phyloP scores from a whole-genome alignment of 2,797 vertebrate species.

The Gymnopithys bicolor region DNA sequence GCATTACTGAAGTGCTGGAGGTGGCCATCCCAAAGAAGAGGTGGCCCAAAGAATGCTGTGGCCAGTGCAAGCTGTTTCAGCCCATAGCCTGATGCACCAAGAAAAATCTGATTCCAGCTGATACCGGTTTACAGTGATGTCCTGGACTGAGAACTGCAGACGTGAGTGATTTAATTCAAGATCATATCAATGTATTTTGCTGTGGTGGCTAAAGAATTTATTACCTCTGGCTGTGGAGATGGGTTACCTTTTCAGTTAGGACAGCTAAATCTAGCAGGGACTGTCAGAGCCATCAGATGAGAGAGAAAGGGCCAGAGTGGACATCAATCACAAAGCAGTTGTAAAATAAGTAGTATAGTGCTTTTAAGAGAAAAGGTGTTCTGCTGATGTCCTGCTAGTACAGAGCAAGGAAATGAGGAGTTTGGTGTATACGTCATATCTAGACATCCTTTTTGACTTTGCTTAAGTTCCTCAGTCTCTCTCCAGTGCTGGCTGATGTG shows the following conservation, averaged over 20 bases:
- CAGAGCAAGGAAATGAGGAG: not conserved
- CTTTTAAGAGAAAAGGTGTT: slow-evolving; percentile 4
- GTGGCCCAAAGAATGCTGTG: not conserved
- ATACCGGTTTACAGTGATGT: not conserved
- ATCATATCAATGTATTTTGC: not conserved
- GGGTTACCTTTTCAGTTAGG: slow-evolving; percentile 9
- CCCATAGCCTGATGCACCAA: not conserved
- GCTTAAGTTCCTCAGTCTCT: not conserved
- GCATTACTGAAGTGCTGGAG: not conserved
- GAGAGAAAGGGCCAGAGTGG: not conserved
- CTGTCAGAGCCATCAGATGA: not conserved
- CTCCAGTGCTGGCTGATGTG: not conserved
- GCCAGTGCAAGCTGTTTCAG: not conserved
- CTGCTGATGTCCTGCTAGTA: not conserved
- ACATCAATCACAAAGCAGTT: slow-evolving; percentile 8
- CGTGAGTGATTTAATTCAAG: slow-evolving; percentile 11
- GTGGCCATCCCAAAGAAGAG: not conserved
- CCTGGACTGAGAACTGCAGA: not conserved
- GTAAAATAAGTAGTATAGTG: not conserved
- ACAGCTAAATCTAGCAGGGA: slow-evolving; percentile 4
- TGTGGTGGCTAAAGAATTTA: slow-evolving; percentile 7
- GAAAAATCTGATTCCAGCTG: slow-evolving; percentile 23
- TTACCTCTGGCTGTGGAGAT: not conserved
- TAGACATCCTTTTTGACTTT: not conserved
- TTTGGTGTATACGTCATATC: not conserved